Conservation (phyloP, 2,113 vertebrate genomes). For the Tenrec ecaudatus region DNA sequence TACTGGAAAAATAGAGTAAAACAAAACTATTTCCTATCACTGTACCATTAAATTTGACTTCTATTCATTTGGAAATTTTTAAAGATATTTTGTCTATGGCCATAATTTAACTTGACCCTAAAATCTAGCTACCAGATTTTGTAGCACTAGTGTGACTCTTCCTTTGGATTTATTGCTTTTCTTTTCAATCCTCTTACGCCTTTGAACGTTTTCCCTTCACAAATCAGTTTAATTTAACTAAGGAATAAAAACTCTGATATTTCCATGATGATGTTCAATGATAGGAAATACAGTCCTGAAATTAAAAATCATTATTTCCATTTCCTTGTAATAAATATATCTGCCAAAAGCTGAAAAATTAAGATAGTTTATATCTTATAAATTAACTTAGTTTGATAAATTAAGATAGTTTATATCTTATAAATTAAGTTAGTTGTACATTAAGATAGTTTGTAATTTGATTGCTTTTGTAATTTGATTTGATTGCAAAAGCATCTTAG, state of each 20-base stretch:
- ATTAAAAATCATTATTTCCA: not conserved
- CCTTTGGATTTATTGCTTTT: not conserved
- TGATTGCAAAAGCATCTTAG: not conserved
- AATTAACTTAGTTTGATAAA: too few species aligned
- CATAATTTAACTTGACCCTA: not conserved
- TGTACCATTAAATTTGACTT: not conserved
- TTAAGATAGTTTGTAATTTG: not conserved
- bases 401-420: too few species aligned
- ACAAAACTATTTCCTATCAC: not conserved
- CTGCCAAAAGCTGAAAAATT: not conserved
- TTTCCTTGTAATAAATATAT: not conserved
- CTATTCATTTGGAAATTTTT: not conserved
- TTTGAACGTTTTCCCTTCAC: not conserved
- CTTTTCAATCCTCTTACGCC: not conserved
- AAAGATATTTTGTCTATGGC: not conserved
- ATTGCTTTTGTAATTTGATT: not conserved
- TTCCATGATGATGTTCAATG: not conserved
- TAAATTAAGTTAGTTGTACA: too few species aligned
- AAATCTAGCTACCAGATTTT: not conserved
- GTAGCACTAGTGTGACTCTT: not conserved
- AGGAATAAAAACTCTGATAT: not conserved
- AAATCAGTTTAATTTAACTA: not conserved
- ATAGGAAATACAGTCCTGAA: not conserved
- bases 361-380: not conserved
- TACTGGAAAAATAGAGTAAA: not conserved